Evolutionary conservation across 1,140 invertebrate species (phyloP).

Genomic region (Caenorhabditis remanei): DNA sequence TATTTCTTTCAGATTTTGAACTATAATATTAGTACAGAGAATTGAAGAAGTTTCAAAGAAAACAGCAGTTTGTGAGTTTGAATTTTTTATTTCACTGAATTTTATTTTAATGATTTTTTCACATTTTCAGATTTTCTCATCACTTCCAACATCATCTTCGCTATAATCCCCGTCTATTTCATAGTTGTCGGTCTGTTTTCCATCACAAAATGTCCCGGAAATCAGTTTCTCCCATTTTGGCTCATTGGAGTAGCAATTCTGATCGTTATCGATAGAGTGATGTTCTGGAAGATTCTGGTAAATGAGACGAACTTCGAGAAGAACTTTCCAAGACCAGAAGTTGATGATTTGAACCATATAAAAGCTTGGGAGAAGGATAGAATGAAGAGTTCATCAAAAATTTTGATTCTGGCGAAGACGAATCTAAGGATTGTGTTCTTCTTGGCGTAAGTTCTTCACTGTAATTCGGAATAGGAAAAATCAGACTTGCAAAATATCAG

Average conservation of each 20-base stretch:
- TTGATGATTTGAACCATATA: not conserved
- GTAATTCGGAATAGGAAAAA: not conserved
- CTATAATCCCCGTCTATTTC: not conserved
- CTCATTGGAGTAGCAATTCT: not conserved
- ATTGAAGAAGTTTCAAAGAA: not conserved
- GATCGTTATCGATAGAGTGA: not conserved
- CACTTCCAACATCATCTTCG: not conserved
- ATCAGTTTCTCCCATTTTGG: not conserved
- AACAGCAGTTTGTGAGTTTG: not conserved
- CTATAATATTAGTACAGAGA: not conserved
- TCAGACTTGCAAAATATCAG: too few species aligned
- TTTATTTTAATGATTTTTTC: too few species aligned
- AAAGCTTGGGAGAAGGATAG: not conserved
- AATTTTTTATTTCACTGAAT: not conserved
- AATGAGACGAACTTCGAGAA: not conserved
- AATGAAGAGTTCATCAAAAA: not conserved
- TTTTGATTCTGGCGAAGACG: not conserved
- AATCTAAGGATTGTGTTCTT: constrained; percentile 9
- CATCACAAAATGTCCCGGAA: not conserved
- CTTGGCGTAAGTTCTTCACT: not conserved
- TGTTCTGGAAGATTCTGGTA: not conserved
- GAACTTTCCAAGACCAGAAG: not conserved
- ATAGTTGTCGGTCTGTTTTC: not conserved
- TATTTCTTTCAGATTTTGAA: not conserved
- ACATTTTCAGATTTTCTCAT: not conserved